Base-by-base conservation (phyloP, 2,797 vertebrate genomes). In the Simalia tracyae region DNA sequence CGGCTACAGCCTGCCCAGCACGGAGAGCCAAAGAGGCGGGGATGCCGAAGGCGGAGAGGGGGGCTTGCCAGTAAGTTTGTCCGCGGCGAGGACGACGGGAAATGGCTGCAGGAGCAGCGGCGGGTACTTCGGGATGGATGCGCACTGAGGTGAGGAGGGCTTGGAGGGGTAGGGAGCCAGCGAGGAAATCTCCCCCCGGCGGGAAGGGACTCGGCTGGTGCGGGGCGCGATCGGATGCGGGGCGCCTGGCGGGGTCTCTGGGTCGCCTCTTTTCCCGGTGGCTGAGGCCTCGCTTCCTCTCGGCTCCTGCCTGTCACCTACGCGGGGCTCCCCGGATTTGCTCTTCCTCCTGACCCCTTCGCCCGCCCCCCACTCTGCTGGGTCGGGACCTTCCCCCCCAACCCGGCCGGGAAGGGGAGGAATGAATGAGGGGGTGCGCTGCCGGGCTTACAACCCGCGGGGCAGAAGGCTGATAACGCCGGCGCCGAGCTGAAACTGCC, bases 401-500 rank as follows among this genome's bases (percentile, higher is more conserved):
- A 46, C 42, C 46, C 19, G 12, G 54, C 10, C 15, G 28, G 56
- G 36, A 24, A 64, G 19, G 42, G 50, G 11, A 36, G 22, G 84
- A 54, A 92, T 86, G 88, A 86, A 60, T 46, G 12, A 63, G 36
- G 56, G 63, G 10, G 9, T 66, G 81, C 5, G 81, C 24, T 26
- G 61, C 50, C 54, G 1, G 28, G 84, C 11, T 61, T 63, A n/a
- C 17, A 31, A 46, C 76, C 76, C 50, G 3, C 60, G 5, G 59
- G 91, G 59, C n/a, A 31, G 3, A 46, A 54, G 84, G 61, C 19
- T 28, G 60, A 60, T 81, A 28, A 54, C 31, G 57, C 64, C 42
- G 88, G 88, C 91, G 91, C 64, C 91, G 19, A 72, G 88, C 87
- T 59, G 19, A 14, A 54, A 42, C 10, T 86, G 91, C 84, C 19